Evolutionary conservation across 1,140 invertebrate genomes (phyloP), one percentile per base, ranked within the genome.

Genomic region (Penaeus vannamei): DNA sequence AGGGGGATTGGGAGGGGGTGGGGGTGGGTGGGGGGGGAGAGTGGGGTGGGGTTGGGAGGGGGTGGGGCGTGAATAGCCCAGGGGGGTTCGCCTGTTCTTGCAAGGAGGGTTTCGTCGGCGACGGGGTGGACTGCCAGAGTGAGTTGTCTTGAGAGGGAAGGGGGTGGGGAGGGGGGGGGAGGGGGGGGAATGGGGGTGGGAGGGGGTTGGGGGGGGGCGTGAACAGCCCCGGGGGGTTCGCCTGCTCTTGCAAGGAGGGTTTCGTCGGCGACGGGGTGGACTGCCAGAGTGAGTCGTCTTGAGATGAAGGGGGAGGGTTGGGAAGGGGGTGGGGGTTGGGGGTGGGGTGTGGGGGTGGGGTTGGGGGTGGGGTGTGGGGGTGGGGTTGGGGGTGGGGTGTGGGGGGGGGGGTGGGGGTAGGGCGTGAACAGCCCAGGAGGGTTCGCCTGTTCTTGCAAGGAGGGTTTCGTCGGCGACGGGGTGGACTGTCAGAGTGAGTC

Each of bases 401-500:
- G n/a, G n/a, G n/a, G n/a, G n/a, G n/a, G n/a, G n/a, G n/a, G n/a
- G n/a, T n/a, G n/a, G n/a, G n/a, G n/a, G n/a, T n/a, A n/a, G n/a
- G n/a, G n/a, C n/a, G n/a, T 96, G 12, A 99, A 99, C 92, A 98
- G 97, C 0, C 96, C 97, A 91, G 97, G 97, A 0, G 97, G 97
- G 7, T 99, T 96, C 92, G 95, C 94, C 42, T 98, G 97, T 92
- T 94, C 95, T 29, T 97, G 96, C 92, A 96, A 96, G 77, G 94
- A 95, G 86, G 97, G 97, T 0, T 99, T 96, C 92, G 95, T 95
- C 72, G 98, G 98, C 0, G 97, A 98, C 93, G 98, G 98, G 0
- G 95, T 95, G 72, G 94, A 95, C 23, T 95, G 94, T 91, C 90
- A 93, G 76, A 91, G 92, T 90, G 36, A 42, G 36, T 42, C 4